Conservation (phyloP, 2,888 invertebrate species). For the Diplazon laetatorius region DNA sequence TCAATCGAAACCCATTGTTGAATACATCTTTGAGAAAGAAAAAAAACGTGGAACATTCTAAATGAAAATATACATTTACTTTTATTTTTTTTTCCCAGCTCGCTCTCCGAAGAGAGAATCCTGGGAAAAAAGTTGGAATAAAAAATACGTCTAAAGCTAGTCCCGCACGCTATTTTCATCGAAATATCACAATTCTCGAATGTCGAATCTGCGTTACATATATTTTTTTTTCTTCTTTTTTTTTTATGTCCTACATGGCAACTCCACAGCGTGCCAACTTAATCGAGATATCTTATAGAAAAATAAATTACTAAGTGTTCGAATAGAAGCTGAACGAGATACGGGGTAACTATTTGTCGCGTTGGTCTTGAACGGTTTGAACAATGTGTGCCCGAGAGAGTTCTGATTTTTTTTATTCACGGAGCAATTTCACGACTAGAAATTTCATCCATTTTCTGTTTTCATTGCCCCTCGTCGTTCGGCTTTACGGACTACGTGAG, state of each 20-base stretch:
- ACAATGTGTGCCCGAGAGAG: constrained; percentile 3
- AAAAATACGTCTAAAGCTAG: constrained; percentile 40
- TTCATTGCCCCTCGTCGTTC: constrained; percentile 1
- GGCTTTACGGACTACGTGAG: neutral
- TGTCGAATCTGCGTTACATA: constrained; percentile 41
- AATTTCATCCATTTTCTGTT: constrained; percentile 19
- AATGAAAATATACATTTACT: constrained; percentile 35
- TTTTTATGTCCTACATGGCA: constrained; percentile 70
- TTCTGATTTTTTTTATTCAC: constrained; percentile 4
- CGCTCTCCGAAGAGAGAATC: constrained; percentile 21
- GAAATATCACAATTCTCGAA: constrained; percentile 73
- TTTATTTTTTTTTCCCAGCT: neutral
- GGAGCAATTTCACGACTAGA: constrained; percentile 16
- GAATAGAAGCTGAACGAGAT: constrained; percentile 44
- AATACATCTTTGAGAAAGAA: constrained; percentile 19
- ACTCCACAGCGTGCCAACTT: constrained; percentile 74
- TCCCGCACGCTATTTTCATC: constrained; percentile 65
- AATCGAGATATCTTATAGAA: constrained; percentile 73
- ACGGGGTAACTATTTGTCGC: constrained; percentile 51
- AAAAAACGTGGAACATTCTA: neutral
- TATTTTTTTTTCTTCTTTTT: constrained; percentile 22
- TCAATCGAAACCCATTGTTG: constrained; percentile 13
- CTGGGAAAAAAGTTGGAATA: constrained; percentile 11
- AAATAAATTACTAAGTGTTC: constrained; percentile 72
- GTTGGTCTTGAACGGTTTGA: too few species aligned